Percentiles rank a stretch among this genome's conserved stretches.
Evolutionary conservation across 2,888 invertebrate genomes (phyloP).

Genomic region (Drosophila yooni): DNA sequence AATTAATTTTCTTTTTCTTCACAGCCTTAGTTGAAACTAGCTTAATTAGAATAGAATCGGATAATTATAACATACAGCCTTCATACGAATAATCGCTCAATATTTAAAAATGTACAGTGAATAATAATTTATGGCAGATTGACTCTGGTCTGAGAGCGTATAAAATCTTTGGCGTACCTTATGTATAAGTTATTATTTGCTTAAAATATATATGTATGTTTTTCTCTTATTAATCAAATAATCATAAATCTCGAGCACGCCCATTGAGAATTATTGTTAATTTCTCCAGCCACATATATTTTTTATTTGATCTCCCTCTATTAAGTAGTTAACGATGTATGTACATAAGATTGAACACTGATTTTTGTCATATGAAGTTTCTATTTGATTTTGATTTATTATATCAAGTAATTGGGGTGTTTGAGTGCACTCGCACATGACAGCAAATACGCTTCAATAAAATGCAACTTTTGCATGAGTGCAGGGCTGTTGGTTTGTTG

Average conservation of each 20-base stretch:
- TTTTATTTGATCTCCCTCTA: neutral
- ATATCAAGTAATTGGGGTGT: slow-evolving; percentile 3
- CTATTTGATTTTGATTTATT: slow-evolving; percentile 1
- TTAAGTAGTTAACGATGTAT: neutral
- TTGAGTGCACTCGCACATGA: neutral
- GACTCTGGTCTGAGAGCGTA: neutral
- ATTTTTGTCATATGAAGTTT: neutral
- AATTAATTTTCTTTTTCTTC: too few species aligned
- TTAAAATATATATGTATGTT: neutral
- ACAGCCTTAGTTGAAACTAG: neutral
- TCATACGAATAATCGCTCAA: neutral
- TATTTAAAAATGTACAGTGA: neutral
- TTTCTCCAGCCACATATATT: neutral
- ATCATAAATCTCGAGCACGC: neutral
- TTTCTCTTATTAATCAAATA: neutral
- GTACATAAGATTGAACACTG: neutral
- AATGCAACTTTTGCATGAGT: slow-evolving; percentile 5
- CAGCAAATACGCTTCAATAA: slow-evolving; percentile 6
- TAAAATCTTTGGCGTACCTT: neutral
- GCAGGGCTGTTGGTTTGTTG: neutral
- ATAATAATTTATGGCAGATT: neutral
- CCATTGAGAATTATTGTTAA: neutral
- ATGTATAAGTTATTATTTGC: neutral
- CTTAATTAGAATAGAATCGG: rapidly evolving
- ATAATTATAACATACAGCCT: neutral